These are phyloP conservation scores for Limenitis camilla DNA, from an alignment of 2,888 invertebrate genomes.

Conservation along the genomic window DNA sequence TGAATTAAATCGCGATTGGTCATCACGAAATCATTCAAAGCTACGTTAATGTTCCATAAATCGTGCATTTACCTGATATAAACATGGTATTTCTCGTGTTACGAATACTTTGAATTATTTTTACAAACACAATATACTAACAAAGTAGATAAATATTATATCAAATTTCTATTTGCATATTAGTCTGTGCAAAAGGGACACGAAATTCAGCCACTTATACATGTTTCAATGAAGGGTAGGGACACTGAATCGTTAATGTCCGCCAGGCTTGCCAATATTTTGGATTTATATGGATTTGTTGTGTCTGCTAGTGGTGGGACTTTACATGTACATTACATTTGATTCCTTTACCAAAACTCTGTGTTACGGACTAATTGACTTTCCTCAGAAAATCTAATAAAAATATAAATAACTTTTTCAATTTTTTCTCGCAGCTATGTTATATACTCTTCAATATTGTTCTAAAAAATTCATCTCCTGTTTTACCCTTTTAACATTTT, in stretches of 20 bases:
- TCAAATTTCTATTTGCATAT: neutral
- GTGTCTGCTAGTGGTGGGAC: neutral
- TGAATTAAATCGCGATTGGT: neutral
- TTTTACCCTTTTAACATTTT: too few species aligned
- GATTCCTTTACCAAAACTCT: too few species aligned
- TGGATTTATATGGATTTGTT: neutral
- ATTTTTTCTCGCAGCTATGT: too few species aligned
- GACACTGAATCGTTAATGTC: constrained; percentile 6
- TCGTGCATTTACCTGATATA: neutral
- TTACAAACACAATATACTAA: neutral
- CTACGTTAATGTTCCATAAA: neutral
- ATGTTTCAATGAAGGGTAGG: constrained; percentile 2
- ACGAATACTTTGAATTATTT: neutral
- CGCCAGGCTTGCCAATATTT: constrained; percentile 1
- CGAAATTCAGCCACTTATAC: constrained; percentile 3
- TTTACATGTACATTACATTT: too few species aligned
- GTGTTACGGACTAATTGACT: too few species aligned
- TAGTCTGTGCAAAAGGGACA: neutral
- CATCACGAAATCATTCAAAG: neutral
- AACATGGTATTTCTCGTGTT: neutral
- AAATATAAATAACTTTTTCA: too few species aligned
- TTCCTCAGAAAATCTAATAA: too few species aligned
- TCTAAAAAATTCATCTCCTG: too few species aligned
- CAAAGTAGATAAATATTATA: neutral
- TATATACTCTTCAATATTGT: too few species aligned